These are phyloP conservation scores for Nansenia antarctica DNA, from an alignment of 2,113 vertebrate genomes.

Conservation along the genomic window DNA sequence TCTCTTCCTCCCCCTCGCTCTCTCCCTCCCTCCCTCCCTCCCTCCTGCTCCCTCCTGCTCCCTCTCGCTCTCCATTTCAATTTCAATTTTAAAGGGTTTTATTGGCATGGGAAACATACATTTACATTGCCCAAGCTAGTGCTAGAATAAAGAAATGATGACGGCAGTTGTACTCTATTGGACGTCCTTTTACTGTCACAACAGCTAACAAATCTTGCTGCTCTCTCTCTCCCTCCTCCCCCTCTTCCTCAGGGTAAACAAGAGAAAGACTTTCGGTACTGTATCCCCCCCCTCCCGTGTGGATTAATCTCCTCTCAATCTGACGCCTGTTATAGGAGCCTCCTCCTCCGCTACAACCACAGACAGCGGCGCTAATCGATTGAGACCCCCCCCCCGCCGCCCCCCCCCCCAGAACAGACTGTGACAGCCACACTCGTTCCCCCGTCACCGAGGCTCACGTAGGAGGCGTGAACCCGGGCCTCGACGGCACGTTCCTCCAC, in stretches of 20 bases:
- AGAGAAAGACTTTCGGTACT: background rate
- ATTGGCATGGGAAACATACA: background rate
- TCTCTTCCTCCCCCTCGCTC: too few species aligned
- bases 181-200: background rate
- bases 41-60: too few species aligned
- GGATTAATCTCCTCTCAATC: constrained; percentile 53
- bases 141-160: constrained; percentile 7
- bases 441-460: background rate
- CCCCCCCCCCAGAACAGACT: constrained; percentile 5
- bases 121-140: too few species aligned
- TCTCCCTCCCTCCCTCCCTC: too few species aligned
- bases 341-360: background rate
- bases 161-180: background rate
- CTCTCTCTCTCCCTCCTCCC: background rate
- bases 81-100: too few species aligned
- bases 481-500: too few species aligned
- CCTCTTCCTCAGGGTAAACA: background rate
- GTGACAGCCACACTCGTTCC: background rate
- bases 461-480: background rate
- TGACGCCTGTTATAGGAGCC: constrained; percentile 29
- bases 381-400: constrained; percentile 2
- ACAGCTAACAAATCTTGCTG: too few species aligned
- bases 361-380: constrained; percentile 31
- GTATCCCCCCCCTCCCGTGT: constrained; percentile 20
- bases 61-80: too few species aligned